phyloP scores from a whole-genome alignment of 2,113 vertebrate species.

The Chloropsis cyanopogon region DNA sequence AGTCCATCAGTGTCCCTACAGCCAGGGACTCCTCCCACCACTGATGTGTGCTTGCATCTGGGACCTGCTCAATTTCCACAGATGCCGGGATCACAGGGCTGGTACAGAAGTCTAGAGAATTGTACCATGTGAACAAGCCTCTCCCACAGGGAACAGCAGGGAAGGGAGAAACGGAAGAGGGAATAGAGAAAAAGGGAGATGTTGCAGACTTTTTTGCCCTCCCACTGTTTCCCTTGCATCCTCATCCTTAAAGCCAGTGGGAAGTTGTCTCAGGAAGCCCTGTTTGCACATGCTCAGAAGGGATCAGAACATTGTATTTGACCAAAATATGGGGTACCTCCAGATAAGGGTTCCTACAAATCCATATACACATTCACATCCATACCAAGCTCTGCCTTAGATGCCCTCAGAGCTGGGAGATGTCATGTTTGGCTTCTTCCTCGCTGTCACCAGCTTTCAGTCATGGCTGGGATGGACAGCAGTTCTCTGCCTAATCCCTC shows the following conservation, averaged over 20 bases:
- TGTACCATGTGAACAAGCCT: background rate
- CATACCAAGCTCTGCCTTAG: background rate
- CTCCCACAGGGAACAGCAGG: background rate
- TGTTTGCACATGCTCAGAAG: background rate
- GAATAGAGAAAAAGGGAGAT: background rate
- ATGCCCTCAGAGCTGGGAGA: background rate
- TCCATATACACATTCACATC: background rate
- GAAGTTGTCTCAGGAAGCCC: background rate
- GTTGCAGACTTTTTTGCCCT: background rate
- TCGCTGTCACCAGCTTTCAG: background rate
- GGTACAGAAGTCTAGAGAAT: background rate
- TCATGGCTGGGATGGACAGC: background rate
- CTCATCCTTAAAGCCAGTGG: background rate
- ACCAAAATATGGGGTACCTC: background rate
- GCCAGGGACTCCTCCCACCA: fast-evolving
- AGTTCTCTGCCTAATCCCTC: background rate
- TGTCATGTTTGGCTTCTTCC: background rate
- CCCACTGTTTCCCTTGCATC: background rate
- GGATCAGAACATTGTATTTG: background rate
- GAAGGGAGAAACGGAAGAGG: background rate
- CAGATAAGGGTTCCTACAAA: background rate
- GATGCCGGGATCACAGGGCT: background rate
- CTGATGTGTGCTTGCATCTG: background rate
- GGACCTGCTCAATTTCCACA: background rate
- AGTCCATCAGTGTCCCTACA: fast-evolving